Base-by-base conservation (phyloP, 2,888 invertebrate species). In the Trichopria drosophilae region DNA sequence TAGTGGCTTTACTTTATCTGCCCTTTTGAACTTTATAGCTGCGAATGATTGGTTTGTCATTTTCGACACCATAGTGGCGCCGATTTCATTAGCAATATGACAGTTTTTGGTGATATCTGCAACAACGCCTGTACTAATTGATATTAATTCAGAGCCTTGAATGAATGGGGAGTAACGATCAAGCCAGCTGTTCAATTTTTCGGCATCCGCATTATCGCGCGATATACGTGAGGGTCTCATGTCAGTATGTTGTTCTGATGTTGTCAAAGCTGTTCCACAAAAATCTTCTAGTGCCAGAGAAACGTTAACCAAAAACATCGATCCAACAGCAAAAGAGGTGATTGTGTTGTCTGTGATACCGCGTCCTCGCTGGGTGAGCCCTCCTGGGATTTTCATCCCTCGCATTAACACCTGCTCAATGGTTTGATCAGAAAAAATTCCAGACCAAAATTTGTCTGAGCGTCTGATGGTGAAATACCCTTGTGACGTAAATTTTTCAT, bases 81-180 rank as follows among this genome's bases (percentile, higher is more conserved):
- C 60, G 15, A 35, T 34, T 28, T 56, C 54, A 6, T 49, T 6
- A 15, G 61, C 57, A 26, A 37, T 10, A 44, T 62, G 61, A 41
- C 57, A 62, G 40, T 63, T 51, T 3, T 54, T 51, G 2, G n/a
- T 19, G 6, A 9, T 6, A 3, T 29, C 37, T 31, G 56, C 60
- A 15, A 52, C 39, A 7, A 63, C 12, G 7, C 61, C 61, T 49
- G 24, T 57, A 52, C 18, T 55, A 19, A 60, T 24, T 9, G 47
- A 58, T 12, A 43, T 16, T 13, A 53, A 37, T 6, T 48, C 37
- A 9, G 29, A 26, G n/a, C 34, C 37, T 19, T 12, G 29, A 43
- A 47, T 40, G 37, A 65, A 61, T 29, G 61, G 62, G 19, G 45
- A 18, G 34, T 60, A 61, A 19, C 53, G 23, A 19, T 50, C 16